These are phyloP conservation scores for Clarias batrachus DNA, from an alignment of 2,113 vertebrate species.

Conservation along the genomic window DNA sequence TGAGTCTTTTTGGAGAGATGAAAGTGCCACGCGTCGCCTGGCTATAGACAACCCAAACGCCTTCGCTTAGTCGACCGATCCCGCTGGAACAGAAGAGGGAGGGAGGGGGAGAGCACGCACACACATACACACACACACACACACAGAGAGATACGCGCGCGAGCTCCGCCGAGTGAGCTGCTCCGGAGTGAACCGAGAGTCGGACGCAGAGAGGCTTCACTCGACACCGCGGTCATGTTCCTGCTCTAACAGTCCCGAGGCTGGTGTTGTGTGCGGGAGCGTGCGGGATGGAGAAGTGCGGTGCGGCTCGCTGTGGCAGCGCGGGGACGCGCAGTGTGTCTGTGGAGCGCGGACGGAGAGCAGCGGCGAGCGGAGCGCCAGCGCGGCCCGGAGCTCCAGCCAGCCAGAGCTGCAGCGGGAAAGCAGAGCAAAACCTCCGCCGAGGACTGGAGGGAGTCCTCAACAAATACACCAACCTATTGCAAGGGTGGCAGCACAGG, in stretches of 20 bases:
- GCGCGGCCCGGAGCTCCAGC: slow-evolving; percentile 50
- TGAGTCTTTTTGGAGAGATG: neutral
- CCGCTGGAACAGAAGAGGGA: slow-evolving; percentile 35
- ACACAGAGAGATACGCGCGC: neutral
- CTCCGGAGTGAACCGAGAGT: slow-evolving; percentile 33
- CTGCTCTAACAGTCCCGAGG: neutral
- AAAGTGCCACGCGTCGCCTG: slow-evolving; percentile 14
- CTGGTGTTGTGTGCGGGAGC: neutral
- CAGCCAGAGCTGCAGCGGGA: slow-evolving; percentile 38
- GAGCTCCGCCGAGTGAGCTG: slow-evolving; percentile 54
- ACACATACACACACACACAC: neutral
- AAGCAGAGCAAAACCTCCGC: slow-evolving; percentile 58
- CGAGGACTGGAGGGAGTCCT: slow-evolving; percentile 78
- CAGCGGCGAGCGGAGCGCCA: slow-evolving; percentile 41
- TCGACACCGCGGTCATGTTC: slow-evolving; percentile 12
- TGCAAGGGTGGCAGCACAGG: slow-evolving; percentile 94
- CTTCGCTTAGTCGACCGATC: slow-evolving; percentile 52
- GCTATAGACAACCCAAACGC: neutral
- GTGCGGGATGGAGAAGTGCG: slow-evolving; percentile 35
- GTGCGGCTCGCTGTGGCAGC: slow-evolving; percentile 45
- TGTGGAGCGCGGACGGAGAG: slow-evolving; percentile 53
- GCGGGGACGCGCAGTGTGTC: slow-evolving; percentile 55
- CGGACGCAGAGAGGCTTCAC: slow-evolving; percentile 44
- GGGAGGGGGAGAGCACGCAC: slow-evolving; percentile 50
- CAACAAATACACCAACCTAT: slow-evolving; percentile 90